Percentiles rank a stretch among this genome's conserved stretches.
These are phyloP conservation scores for Schizopygopsis malacanthus DNA, from an alignment of 2,797 vertebrate species.

Conservation along the genomic window DNA sequence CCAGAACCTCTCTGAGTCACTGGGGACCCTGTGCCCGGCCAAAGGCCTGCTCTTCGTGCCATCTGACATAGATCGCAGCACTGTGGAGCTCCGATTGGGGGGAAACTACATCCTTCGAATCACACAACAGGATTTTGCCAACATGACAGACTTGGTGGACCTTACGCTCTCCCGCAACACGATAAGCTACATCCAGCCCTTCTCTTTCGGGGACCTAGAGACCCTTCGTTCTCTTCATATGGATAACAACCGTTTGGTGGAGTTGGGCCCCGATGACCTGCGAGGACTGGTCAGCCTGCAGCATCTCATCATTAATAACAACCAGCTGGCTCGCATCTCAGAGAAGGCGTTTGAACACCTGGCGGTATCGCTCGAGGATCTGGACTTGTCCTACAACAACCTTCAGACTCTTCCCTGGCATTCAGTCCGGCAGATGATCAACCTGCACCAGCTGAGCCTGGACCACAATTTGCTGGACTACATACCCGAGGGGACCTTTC, in stretches of 20 bases:
- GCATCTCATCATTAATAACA: conserved; percentile 97
- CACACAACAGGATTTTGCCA: conserved; percentile 90
- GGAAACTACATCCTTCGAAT: conserved; percentile 94
- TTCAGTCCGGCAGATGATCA: conserved; percentile 89
- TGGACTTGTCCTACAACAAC: conserved; percentile 95
- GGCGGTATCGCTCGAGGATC: conserved; percentile 86
- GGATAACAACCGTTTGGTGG: conserved; percentile 89
- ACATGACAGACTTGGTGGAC: conserved; percentile 95
- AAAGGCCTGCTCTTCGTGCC: conserved; percentile 97
- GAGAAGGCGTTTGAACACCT: conserved; percentile 93
- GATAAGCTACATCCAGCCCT: conserved; percentile 92
- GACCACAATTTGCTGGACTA: conserved; percentile 93
- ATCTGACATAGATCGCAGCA: conserved; percentile 87
- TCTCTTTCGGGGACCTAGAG: conserved; percentile 91
- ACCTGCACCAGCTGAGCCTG: conserved; percentile 93
- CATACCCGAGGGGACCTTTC: conserved; percentile 92
- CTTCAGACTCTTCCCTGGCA: conserved; percentile 88
- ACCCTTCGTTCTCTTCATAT: conserved; percentile 93
- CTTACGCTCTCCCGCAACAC: conserved; percentile 94
- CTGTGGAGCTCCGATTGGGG: conserved; percentile 92
- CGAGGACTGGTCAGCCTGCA: conserved; percentile 91
- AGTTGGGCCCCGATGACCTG: conserved; percentile 87
- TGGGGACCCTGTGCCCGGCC: conserved; percentile 91
- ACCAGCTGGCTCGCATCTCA: conserved; percentile 90
- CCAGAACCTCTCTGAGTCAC: conserved; percentile 93